Conservation (phyloP, 2,797 vertebrate species). For the Megalops cyprinoides region DNA sequence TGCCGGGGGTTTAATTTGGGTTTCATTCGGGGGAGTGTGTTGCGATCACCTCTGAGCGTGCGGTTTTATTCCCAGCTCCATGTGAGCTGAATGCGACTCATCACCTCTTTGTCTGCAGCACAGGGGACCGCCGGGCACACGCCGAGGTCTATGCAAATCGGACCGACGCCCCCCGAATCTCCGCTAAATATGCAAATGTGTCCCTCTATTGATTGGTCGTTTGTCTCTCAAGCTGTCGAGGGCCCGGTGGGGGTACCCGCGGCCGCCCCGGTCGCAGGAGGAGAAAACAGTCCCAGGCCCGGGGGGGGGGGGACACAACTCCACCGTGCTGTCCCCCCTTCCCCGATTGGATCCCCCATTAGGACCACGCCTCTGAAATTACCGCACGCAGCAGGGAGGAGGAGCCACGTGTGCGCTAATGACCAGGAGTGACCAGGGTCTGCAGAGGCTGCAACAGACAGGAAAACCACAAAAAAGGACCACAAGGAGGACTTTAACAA, state of each 20-base stretch:
- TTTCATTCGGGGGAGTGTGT: not conserved
- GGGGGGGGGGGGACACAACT: not conserved
- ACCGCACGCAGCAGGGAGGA: not conserved
- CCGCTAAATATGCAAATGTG: constrained; percentile 55
- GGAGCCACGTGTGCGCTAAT: not conserved
- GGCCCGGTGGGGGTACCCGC: constrained; percentile 22
- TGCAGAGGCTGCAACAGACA: not conserved
- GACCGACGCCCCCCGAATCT: not conserved
- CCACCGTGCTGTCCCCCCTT: too few relatives aligned
- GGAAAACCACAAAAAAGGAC: not conserved
- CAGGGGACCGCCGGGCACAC: not conserved
- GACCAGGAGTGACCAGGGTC: not conserved
- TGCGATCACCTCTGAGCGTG: not conserved
- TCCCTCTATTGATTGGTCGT: constrained; percentile 62
- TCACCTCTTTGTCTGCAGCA: constrained; percentile 8
- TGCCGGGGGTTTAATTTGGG: too few relatives aligned
- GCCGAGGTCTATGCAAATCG: constrained; percentile 10
- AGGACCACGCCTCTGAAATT: constrained; percentile 32
- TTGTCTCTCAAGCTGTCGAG: constrained; percentile 62
- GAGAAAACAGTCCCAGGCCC: constrained; percentile 24
- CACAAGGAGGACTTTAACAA: not conserved
- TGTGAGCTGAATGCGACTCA: not conserved
- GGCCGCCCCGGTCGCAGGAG: constrained; percentile 31
- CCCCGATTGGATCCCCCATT: constrained; percentile 49
- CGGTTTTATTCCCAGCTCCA: not conserved